A percentile compares a stretch with the other conserved stretches of the same genome.
phyloP scores from a whole-genome alignment of 2,797 vertebrate genomes.

The Chaetophractus vellerosus region DNA sequence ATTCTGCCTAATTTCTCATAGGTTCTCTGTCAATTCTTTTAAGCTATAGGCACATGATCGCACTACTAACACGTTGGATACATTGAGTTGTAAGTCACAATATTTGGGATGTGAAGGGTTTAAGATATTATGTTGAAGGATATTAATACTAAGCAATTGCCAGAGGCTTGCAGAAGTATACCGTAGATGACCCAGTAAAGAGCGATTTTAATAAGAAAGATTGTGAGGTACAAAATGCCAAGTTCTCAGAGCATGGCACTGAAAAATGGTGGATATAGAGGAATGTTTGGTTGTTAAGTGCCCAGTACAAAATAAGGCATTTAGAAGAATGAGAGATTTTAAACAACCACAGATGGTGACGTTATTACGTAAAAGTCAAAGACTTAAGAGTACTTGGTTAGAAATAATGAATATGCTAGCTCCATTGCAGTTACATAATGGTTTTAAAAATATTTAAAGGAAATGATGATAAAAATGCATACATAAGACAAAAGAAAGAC shows the following conservation, averaged over 20 bases:
- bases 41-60: background rate
- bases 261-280: background rate
- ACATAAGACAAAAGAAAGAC: background rate
- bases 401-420: background rate
- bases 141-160: background rate
- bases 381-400: background rate
- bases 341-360: background rate
- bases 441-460: conserved; percentile 36
- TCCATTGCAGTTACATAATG: background rate
- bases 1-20: conserved; percentile 4
- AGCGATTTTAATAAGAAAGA: conserved; percentile 36
- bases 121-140: conserved; percentile 1
- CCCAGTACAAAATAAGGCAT: background rate
- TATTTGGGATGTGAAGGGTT: background rate
- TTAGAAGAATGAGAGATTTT: conserved; percentile 34
- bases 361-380: background rate
- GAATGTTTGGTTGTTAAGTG: conserved; percentile 10
- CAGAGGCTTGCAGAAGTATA: background rate
- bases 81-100: background rate
- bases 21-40: background rate
- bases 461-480: background rate
- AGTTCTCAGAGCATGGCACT: background rate
- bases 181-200: background rate
- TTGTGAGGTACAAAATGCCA: background rate
- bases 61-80: background rate